Evolutionary conservation across 2,113 vertebrate genomes (phyloP).

Genomic region (Amphiprion percula): DNA sequence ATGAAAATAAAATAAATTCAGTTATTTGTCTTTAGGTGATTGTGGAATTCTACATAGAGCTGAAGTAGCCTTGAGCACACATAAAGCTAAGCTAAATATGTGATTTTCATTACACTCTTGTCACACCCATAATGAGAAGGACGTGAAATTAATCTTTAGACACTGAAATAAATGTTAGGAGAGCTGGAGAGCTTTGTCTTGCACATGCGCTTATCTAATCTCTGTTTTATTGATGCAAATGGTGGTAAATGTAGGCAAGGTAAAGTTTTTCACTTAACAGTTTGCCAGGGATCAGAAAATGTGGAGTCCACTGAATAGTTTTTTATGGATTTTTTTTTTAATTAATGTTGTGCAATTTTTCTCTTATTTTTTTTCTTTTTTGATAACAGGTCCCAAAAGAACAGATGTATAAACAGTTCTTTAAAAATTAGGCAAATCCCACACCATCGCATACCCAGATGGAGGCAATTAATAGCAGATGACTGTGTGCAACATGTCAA

Average conservation of each 20-base stretch:
- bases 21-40: background rate
- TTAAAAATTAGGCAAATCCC: background rate
- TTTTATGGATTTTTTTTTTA: too few species aligned
- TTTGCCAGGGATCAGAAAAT: background rate
- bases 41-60: background rate
- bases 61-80: background rate
- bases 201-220: background rate
- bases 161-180: background rate
- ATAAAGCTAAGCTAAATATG: background rate
- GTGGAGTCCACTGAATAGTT: too few species aligned
- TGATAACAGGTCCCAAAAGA: background rate
- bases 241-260: background rate
- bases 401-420: background rate
- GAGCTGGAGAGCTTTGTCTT: background rate
- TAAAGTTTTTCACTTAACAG: background rate
- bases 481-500: background rate
- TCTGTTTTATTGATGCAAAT: slow-evolving; percentile 9
- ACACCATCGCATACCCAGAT: background rate
- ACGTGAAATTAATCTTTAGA: background rate
- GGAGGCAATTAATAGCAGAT: background rate
- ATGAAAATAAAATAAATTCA: background rate
- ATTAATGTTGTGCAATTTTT: too few species aligned
- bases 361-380: too few species aligned
- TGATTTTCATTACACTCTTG: background rate
- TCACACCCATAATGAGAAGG: background rate